A percentile compares a stretch with the other conserved stretches of the same genome.
These are phyloP conservation scores for Spheniscus mendiculus DNA, from an alignment of 2,113 vertebrate species.

Conservation along the genomic window DNA sequence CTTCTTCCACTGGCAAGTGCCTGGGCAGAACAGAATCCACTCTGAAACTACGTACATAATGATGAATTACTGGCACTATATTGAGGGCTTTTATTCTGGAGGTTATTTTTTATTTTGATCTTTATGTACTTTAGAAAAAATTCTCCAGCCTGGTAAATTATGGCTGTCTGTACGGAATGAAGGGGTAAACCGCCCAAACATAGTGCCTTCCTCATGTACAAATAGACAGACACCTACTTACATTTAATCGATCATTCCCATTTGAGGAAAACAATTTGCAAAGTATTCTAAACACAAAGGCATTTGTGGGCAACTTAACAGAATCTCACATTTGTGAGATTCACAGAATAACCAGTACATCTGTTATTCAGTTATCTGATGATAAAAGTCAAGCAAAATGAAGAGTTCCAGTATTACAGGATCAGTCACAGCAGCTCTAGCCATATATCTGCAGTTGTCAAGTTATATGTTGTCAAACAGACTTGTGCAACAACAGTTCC, in stretches of 20 bases:
- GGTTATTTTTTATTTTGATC: not conserved
- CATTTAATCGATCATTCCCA: not conserved
- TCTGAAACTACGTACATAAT: not conserved
- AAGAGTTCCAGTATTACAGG: not conserved
- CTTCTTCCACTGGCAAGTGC: not conserved
- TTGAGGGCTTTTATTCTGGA: not conserved
- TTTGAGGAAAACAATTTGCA: not conserved
- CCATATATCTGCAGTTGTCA: not conserved
- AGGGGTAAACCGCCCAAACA: not conserved
- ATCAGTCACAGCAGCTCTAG: not conserved
- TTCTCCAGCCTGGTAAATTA: not conserved
- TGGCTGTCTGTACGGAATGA: not conserved
- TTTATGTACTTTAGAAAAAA: not conserved
- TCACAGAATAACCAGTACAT: too few species aligned
- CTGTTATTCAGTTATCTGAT: not conserved
- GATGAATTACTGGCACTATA: not conserved
- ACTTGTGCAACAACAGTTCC: not conserved
- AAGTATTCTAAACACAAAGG: not conserved
- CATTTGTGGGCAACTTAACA: not conserved
- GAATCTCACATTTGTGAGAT: not conserved
- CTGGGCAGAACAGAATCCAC: not conserved
- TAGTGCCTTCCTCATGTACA: not conserved
- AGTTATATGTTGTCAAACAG: not conserved
- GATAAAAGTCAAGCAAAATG: not conserved
- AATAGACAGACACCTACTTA: not conserved